These are phyloP conservation scores for Denticeps clupeoides DNA, from an alignment of 2,797 vertebrate genomes.

Conservation along the genomic window DNA sequence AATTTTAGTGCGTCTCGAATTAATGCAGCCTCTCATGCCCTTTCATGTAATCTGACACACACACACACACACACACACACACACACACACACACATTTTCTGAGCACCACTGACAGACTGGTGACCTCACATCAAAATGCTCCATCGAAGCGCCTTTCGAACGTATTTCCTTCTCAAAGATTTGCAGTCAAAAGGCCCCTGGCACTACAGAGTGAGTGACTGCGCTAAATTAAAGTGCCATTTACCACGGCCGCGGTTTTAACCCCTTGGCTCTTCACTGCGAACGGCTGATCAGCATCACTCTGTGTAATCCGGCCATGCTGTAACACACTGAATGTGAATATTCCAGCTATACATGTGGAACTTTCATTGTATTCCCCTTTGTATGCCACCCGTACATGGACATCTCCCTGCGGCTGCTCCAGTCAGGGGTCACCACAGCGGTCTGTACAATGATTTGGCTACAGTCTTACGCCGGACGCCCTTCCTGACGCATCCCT, in stretches of 20 bases:
- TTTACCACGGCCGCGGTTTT: background rate
- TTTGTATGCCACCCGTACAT: no score
- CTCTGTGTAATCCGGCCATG: no score
- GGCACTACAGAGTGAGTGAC: background rate
- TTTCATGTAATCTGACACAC: slow-evolving; percentile 21
- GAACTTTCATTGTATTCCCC: no score
- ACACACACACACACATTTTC: no score
- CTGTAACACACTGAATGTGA: no score
- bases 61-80: background rate
- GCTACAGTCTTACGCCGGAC: no score
- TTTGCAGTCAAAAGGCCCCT: background rate
- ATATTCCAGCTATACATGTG: no score
- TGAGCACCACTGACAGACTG: no score
- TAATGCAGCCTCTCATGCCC: slow-evolving; percentile 9
- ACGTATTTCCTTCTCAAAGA: slow-evolving; percentile 1
- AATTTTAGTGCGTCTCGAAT: background rate
- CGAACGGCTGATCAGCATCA: slow-evolving; percentile 3
- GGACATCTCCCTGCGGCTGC: no score
- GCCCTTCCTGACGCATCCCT: no score
- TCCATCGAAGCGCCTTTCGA: background rate
- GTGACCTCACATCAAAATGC: background rate
- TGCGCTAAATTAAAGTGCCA: background rate
- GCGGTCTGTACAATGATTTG: no score
- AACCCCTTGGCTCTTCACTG: background rate
- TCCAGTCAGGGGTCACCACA: no score